Evolutionary conservation across 1,140 invertebrate species (phyloP).

Genomic region (Lordiphosa collinella): DNA sequence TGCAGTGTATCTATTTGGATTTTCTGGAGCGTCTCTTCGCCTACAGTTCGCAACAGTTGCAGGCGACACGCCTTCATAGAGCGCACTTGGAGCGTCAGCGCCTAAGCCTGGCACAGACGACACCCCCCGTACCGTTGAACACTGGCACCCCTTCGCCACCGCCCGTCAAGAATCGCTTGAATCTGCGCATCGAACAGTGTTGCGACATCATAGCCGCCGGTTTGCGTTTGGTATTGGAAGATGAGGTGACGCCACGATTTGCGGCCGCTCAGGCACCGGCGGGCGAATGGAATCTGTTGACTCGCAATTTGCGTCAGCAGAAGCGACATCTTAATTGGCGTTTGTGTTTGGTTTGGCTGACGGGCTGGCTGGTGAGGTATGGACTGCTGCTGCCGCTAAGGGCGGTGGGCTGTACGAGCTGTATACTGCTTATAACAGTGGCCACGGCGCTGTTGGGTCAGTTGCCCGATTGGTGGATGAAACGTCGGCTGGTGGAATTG

Average conservation of each 20-base stretch:
- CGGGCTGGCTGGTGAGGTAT: constrained; percentile 28
- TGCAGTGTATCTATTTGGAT: constrained; percentile 17
- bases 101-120: too few species aligned
- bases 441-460: constrained; percentile 26
- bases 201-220: constrained; percentile 26
- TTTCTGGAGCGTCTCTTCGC: constrained; percentile 30
- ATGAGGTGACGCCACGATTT: constrained; percentile 51
- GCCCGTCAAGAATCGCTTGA: constrained; percentile 17
- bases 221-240: constrained; percentile 42
- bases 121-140: too few species aligned
- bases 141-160: background rate
- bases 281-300: constrained; percentile 47
- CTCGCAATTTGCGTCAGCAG: constrained; percentile 32
- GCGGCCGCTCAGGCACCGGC: constrained; percentile 14
- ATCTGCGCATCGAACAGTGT: constrained; percentile 24
- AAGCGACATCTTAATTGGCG: constrained; percentile 21
- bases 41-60: constrained; percentile 19
- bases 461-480: constrained; percentile 27
- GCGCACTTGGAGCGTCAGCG: background rate
- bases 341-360: constrained; percentile 23
- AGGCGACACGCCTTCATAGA: background rate
- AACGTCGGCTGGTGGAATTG: constrained; percentile 13
- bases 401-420: constrained; percentile 2
- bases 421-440: constrained; percentile 30
- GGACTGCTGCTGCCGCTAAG: constrained; percentile 34